These are phyloP conservation scores for Jaculus jaculus DNA, from an alignment of 2,113 vertebrate genomes.

Conservation along the genomic window DNA sequence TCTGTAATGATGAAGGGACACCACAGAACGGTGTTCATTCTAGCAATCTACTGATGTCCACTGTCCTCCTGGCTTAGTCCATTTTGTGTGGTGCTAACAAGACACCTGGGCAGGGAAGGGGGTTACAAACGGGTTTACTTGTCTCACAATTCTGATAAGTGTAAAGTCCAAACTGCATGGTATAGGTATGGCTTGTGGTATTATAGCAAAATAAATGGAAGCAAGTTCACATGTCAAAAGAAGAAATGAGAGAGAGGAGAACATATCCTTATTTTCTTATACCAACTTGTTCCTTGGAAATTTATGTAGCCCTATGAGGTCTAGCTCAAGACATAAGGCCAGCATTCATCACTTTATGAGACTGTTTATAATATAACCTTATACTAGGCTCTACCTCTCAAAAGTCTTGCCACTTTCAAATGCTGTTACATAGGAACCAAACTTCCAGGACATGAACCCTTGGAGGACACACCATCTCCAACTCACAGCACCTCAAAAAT, in stretches of 20 bases:
- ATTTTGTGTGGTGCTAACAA: background rate
- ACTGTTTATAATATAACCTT: background rate
- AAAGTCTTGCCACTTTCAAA: background rate
- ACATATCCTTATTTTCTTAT: too few species aligned
- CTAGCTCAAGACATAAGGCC: background rate
- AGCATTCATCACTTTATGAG: background rate
- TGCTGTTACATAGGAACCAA: background rate
- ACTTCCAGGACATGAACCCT: background rate
- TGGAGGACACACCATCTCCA: background rate
- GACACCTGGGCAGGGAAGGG: background rate
- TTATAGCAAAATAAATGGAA: too few species aligned
- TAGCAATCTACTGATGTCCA: background rate
- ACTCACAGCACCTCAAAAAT: background rate
- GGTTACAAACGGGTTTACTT: background rate
- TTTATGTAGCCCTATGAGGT: background rate
- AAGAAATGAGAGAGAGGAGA: background rate
- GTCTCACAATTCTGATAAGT: background rate
- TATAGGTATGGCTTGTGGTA: background rate
- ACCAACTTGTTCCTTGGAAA: background rate
- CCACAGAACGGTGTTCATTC: background rate
- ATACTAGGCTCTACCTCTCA: background rate
- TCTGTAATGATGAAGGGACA: background rate
- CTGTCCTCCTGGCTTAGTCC: background rate
- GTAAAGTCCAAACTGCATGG: background rate
- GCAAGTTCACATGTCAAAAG: background rate